Base-by-base conservation (phyloP, 2,113 vertebrate species). In the Paradisaea rubra region DNA sequence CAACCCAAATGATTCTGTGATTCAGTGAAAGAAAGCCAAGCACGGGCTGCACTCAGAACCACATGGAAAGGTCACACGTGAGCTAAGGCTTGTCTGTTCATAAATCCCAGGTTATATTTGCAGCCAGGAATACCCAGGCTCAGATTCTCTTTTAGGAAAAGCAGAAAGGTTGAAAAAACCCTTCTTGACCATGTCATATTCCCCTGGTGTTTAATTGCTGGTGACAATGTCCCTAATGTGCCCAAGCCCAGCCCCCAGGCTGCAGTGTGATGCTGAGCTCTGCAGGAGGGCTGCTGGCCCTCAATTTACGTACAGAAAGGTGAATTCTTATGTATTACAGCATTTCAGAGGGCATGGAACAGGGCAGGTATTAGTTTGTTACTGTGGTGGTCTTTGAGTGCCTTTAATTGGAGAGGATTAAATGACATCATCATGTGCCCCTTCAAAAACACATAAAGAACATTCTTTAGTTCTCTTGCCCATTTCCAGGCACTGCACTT, bases 11-110 rank as follows among this genome's bases (percentile, higher is more conserved):
- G 9, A 6, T 17, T 73, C 52, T 49, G 57, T 31, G 85, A 22
- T 42, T 31, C 50, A n/a, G 15, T 9, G 53, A 5, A 5, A 31
- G 80, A 7, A 21, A 91, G 23, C 27, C 50, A 13, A 72, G 81
- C 59, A 30, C 42, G 15, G 42, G 41, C 7, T 81, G 45, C 13
- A 5, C 45, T 24, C 41, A 27, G 39, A 56, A 7, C 33, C 50
- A 7, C 6, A 0, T 1, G 15, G 3, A 25, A 52, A 1, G 13
- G 47, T 41, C 54, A 27, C 54, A 9, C 0, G 0, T 2, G 30
- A 74, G 10, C 69, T 8, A 1, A 66, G 37, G 10, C 6, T 59
- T 6, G 28, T 27, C 28, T 15, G 39, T 23, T n/a, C 42, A 8
- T 12, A 37, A 66, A 50, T 17, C 74, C 31, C 8, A 1, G 49